Evolutionary conservation across 2,113 vertebrate species (phyloP).

Genomic region (Bos indicus): DNA sequence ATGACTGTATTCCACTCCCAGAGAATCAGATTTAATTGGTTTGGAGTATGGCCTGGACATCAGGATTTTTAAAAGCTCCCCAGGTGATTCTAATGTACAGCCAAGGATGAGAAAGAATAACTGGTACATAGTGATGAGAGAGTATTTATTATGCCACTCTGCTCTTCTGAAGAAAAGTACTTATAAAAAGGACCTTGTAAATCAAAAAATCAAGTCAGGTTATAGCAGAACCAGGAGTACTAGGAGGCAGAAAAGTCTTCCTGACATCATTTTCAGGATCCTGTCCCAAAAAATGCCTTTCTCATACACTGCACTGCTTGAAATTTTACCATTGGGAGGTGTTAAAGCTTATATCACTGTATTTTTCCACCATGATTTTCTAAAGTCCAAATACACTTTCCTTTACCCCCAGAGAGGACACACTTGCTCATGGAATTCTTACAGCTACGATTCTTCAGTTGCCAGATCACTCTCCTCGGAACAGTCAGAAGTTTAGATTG

Average conservation of each 20-base stretch:
- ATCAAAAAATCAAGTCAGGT: not conserved
- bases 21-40: slow-evolving; percentile 1
- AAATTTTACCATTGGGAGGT: not conserved
- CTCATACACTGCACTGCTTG: not conserved
- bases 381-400: not conserved
- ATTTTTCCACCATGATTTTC: not conserved
- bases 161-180: not conserved
- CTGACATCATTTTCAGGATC: not conserved
- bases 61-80: not conserved
- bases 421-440: not conserved
- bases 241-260: not conserved
- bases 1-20: not conserved
- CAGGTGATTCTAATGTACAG: not conserved
- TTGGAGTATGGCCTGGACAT: not conserved
- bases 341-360: not conserved
- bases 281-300: not conserved
- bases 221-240: not conserved
- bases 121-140: not conserved
- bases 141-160: not conserved
- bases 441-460: not conserved
- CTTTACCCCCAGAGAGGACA: not conserved
- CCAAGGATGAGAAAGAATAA: not conserved
- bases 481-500: not conserved
- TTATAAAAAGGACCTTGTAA: not conserved
- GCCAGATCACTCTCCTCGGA: not conserved